phyloP scores from a whole-genome alignment of 2,797 vertebrate genomes.

The Sardinella longiceps region DNA sequence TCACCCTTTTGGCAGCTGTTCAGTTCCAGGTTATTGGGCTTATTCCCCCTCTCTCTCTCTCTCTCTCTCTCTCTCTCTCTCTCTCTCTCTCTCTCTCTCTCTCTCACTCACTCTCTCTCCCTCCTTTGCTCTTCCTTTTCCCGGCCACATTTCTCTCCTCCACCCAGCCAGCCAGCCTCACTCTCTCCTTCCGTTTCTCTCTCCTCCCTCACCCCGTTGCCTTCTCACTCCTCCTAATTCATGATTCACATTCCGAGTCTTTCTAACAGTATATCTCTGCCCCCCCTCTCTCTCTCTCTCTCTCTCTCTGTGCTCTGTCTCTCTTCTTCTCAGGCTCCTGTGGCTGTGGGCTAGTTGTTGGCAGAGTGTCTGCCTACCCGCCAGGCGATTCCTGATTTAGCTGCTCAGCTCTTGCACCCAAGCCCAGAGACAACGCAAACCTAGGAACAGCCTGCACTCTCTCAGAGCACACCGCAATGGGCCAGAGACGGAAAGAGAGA shows the following conservation, averaged over 20 bases:
- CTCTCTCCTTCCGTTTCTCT: conserved; percentile 26
- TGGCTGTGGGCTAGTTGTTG: conserved; percentile 41
- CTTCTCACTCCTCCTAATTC: conserved; percentile 55
- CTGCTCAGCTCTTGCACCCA: conserved; percentile 35
- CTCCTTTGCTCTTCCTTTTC: conserved; percentile 8
- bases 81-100: not conserved
- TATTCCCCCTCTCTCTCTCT: conserved; percentile 8
- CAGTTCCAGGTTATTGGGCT: conserved; percentile 40
- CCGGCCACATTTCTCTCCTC: conserved; percentile 14
- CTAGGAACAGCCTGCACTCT: conserved; percentile 1
- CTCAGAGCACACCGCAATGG: conserved; percentile 27
- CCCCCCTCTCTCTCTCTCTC: conserved; percentile 39
- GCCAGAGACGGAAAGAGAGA: not conserved
- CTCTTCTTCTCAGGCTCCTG: conserved; percentile 23
- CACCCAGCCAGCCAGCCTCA: conserved; percentile 35
- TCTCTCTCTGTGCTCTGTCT: conserved; percentile 44
- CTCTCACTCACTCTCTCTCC: conserved; percentile 10
- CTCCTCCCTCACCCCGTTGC: conserved; percentile 30
- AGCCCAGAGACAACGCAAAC: not conserved
- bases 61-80: too few relatives aligned
- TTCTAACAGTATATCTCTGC: conserved; percentile 36
- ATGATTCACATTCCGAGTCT: conserved; percentile 31
- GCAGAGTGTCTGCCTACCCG: conserved; percentile 42
- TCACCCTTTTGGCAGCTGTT: conserved; percentile 40
- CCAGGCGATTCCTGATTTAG: conserved; percentile 46